Evolutionary conservation across 2,888 invertebrate species (phyloP), one percentile per base, ranked within the genome.

Genomic region (Uropetala carovei): DNA sequence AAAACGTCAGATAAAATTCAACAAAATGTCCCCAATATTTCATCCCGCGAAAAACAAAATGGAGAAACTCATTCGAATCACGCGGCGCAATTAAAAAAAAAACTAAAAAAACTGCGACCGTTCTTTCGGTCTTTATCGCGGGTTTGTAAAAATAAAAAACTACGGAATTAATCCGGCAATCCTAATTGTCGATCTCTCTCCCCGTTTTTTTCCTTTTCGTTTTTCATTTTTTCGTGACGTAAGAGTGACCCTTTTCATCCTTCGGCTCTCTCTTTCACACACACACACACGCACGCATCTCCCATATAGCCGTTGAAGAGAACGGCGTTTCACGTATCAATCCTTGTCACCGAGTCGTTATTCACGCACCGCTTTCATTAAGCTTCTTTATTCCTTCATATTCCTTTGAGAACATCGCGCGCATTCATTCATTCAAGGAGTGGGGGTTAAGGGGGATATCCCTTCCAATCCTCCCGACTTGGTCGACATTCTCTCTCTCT

Each of bases 351-450:
- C 57, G 57, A 22, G 59, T 59, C 59, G 86, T 86, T 60, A 86
- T 86, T 86, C 86, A 16, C 86, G 30, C 86, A 18, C 86, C 13
- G 86, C 86, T 86, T 86, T 86, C 86, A 86, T 86, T 86, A 86
- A 22, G 59, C 16, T 59, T 59, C 86, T 86, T 86, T 86, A 86
- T 58, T 16, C 86, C 27, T 59, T 59, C 59, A 59, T 59, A 59
- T 58, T 27, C 22, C 58, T 58, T 22, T n/a, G 84, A 18, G 84
- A 84, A 56, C 43, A 84, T 56, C 84, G 43, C 84, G 84, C 18
- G 83, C 83, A n/a, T 85, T 58, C 85, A 58, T 58, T 22, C 58
- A 58, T 85, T 58, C 85, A 30, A 27, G 9, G 75, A 27, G 81
- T 13, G 27, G 27, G 81, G 81, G 81, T 11, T n/a, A n/a, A 75